Evolutionary conservation across 2,888 invertebrate genomes (phyloP), one percentile per base, ranked within the genome.

Genomic region (Ceramica pisi): DNA sequence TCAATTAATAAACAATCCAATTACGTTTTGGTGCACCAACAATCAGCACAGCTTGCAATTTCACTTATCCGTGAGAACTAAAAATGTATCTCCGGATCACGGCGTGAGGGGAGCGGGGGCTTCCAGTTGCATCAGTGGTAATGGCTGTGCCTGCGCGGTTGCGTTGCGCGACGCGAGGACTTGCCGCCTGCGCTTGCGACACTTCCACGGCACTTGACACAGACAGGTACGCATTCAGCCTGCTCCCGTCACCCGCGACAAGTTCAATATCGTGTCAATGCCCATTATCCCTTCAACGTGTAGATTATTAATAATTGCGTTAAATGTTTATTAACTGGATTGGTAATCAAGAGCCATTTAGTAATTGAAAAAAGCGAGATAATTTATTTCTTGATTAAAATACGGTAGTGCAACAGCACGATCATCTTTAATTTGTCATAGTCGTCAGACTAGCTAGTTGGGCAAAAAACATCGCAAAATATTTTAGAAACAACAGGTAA

Each of bases 81-180:
- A 59, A 78, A 81, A 68, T 53, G 57, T 62, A 67, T 74, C 83
- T 74, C 80, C 67, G 48, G 67, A 71, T 63, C 23, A 63, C 56
- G 67, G 66, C 41, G 67, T 65, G 81, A 75, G 78, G 71, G 77
- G 72, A 64, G 83, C 75, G 75, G 80, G 77, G 86, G 78, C 19
- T 88, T 86, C 80, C 80, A 85, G 81, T 92, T 92, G 88, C 92
- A 86, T 91, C 88, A 92, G 80, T 67, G 56, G 77, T 87, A 88
- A 88, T 87, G 80, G 80, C 81, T 76, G 79, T 14, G 72, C 72
- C 50, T 19, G 75, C 77, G 76, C 71, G 60, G 70, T 77, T 77
- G 83, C 67, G 48, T 85, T 83, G 78, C 84, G 67, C 72, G 78
- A 81, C 62, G 64, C 65, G 70, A 71, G 69, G 72, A 72, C 71